Conservation (phyloP, 2,888 invertebrate species). For the Eupeodes latifasciatus region DNA sequence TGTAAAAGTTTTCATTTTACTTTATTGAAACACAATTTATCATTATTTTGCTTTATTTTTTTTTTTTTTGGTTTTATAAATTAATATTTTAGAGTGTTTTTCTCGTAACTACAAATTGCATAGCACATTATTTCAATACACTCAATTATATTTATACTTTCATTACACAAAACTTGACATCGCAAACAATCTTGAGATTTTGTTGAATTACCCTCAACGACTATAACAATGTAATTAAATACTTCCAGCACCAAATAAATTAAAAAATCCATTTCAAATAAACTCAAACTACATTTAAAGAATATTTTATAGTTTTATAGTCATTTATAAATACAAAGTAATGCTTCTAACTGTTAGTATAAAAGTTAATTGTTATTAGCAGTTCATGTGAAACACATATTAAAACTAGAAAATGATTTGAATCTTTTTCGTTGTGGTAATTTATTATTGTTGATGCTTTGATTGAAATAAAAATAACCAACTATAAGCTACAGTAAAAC, state of each 20-base stretch:
- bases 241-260: background rate
- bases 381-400: background rate
- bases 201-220: background rate
- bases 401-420: background rate
- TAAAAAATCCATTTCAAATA: background rate
- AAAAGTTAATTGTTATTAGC: background rate
- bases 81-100: background rate
- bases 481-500: too few species aligned
- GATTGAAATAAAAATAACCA: too few species aligned
- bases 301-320: background rate
- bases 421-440: background rate
- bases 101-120: background rate
- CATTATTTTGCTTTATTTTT: background rate
- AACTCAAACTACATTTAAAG: background rate
- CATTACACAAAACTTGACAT: constrained; percentile 24
- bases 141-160: background rate
- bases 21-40: background rate
- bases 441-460: too few species aligned
- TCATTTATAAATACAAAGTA: background rate
- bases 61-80: background rate
- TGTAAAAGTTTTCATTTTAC: too few species aligned
- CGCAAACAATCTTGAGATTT: constrained; percentile 16
- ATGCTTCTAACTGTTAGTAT: too few species aligned
- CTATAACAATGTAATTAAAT: background rate
- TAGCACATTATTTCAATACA: constrained; percentile 18